Percentiles rank a stretch among this genome's conserved stretches.
phyloP scores from a whole-genome alignment of 53 echinoderm and acorn worm genomes.

The Arbacia lixula region DNA sequence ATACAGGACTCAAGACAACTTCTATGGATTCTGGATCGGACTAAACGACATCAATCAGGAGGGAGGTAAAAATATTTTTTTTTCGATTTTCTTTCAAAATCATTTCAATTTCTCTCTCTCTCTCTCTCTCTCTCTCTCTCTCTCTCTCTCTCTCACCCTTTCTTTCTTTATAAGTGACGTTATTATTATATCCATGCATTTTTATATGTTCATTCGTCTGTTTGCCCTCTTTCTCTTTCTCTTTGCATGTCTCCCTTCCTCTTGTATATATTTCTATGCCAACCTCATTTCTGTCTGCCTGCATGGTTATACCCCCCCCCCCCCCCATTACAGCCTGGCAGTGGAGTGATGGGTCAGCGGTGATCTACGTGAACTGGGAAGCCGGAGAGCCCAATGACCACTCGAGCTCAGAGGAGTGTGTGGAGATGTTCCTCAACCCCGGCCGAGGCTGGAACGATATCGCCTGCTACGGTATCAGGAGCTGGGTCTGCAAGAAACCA shows the following conservation, averaged over 20 bases:
- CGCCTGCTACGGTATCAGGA: conserved; percentile 50
- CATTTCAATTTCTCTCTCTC: too few relatives aligned
- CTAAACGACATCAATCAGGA: conserved; percentile 73
- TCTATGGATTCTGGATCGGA: conserved; percentile 86
- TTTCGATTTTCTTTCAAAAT: too few relatives aligned
- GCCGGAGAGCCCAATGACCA: conserved; percentile 80
- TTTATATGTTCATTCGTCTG: too few relatives aligned
- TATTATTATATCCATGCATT: too few relatives aligned
- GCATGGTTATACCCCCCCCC: too few relatives aligned
- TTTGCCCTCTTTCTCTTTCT: too few relatives aligned
- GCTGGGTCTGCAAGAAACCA: conserved; percentile 77
- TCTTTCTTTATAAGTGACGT: too few relatives aligned
- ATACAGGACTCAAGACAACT: conserved; percentile 30
- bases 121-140: too few relatives aligned
- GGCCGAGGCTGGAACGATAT: conserved; percentile 77
- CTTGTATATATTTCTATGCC: too few relatives aligned
- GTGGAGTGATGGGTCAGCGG: conserved; percentile 80
- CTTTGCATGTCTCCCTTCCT: too few relatives aligned
- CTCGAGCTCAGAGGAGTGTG: conserved; percentile 66
- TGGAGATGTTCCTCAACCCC: conserved; percentile 74
- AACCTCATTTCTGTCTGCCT: too few relatives aligned
- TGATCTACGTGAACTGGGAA: conserved; percentile 77
- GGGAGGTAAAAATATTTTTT: conserved; percentile 85
- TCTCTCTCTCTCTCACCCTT: too few relatives aligned
- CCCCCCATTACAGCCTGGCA: conserved; percentile 80